Percentiles rank a stretch among this genome's conserved stretches.
These are phyloP conservation scores for Brachionichthys hirsutus DNA, from an alignment of 2,113 vertebrate species.

Conservation along the genomic window DNA sequence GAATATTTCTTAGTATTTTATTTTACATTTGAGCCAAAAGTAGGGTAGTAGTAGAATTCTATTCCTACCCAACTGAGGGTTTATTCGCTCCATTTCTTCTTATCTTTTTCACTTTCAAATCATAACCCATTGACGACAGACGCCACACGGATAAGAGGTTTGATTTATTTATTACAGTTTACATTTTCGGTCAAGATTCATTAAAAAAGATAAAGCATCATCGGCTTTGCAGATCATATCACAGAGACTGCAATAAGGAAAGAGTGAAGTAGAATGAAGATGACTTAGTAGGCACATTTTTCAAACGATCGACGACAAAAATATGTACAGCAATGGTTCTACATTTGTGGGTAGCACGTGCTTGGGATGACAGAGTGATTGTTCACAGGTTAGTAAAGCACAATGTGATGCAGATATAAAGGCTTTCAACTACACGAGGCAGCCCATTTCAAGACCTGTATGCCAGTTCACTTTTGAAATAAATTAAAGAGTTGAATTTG, in stretches of 20 bases:
- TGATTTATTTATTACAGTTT: conserved; percentile 79
- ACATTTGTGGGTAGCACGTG: conserved; percentile 59
- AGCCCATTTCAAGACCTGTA: conserved; percentile 61
- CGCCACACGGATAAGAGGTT: conserved; percentile 45
- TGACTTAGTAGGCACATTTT: conserved; percentile 71
- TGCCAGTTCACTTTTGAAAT: conserved; percentile 71
- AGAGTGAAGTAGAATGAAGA: conserved; percentile 61
- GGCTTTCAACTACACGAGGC: conserved; percentile 53
- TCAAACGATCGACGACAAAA: conserved; percentile 67
- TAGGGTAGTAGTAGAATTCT: no score
- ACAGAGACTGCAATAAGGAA: conserved; percentile 60
- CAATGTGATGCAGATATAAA: conserved; percentile 47
- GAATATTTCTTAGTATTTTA: no score
- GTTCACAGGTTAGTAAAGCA: conserved; percentile 70
- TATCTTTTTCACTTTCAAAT: no score
- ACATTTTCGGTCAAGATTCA: conserved; percentile 76
- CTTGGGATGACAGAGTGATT: conserved; percentile 59
- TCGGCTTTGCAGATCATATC: conserved; percentile 68
- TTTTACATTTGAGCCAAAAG: no score
- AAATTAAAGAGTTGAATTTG: conserved; percentile 72
- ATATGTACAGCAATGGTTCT: conserved; percentile 77
- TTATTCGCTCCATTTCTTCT: background rate
- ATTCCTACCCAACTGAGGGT: background rate
- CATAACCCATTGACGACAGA: conserved; percentile 4
- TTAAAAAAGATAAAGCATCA: conserved; percentile 79